These are phyloP conservation scores for Pampus argenteus DNA, from an alignment of 2,797 vertebrate genomes.

Conservation along the genomic window DNA sequence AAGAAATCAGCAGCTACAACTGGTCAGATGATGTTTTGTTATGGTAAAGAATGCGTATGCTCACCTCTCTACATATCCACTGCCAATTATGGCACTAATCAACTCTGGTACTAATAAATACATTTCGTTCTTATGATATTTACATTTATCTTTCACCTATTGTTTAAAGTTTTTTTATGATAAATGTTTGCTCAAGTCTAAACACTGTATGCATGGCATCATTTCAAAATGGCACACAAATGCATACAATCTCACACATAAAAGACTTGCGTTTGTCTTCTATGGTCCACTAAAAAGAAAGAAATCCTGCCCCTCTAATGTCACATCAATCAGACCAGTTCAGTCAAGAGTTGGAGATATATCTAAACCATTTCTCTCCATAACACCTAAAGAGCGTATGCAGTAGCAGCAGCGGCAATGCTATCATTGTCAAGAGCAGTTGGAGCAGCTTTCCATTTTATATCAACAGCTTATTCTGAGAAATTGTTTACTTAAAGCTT, in stretches of 20 bases:
- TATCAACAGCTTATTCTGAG: conserved; percentile 55
- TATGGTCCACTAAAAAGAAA: conserved; percentile 3
- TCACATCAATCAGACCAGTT: conserved; percentile 48
- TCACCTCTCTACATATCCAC: background rate
- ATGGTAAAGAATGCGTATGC: background rate
- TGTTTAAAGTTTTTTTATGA: background rate
- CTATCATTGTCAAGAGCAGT: conserved; percentile 58
- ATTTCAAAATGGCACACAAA: conserved; percentile 1
- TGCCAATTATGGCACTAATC: background rate
- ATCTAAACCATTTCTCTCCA: conserved; percentile 33
- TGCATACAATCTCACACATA: background rate
- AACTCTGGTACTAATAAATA: background rate
- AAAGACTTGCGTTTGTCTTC: conserved; percentile 14
- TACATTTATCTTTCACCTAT: background rate
- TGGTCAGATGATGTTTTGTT: background rate
- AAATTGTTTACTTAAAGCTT: conserved; percentile 68
- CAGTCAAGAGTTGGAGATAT: conserved; percentile 42
- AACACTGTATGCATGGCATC: background rate
- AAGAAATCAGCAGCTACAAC: conserved; percentile 9
- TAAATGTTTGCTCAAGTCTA: background rate
- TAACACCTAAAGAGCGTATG: conserved; percentile 40
- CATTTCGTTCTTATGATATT: background rate
- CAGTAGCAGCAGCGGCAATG: conserved; percentile 49
- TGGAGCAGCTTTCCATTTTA: conserved; percentile 60
- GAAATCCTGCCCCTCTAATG: conserved; percentile 17